Conservation (phyloP, 1,140 invertebrate species). For the Callitettix versicolor region DNA sequence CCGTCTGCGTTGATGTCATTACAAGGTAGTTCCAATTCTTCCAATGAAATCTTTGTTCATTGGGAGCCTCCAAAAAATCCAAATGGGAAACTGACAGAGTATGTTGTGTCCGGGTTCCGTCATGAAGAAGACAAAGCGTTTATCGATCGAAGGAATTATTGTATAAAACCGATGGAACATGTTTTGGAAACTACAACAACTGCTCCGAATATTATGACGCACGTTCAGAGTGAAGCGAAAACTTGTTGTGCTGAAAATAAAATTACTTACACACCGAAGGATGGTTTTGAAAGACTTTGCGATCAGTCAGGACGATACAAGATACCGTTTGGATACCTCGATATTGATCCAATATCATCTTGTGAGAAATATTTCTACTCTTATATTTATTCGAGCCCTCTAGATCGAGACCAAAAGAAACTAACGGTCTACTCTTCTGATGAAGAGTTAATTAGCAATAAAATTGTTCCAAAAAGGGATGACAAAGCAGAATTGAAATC, state of each 20-base stretch:
- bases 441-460: neutral
- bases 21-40: conserved; percentile 40
- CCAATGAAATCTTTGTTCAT: conserved; percentile 50
- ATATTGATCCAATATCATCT: neutral
- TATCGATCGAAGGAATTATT: conserved; percentile 22
- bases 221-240: conserved; percentile 7
- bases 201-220: conserved; percentile 15
- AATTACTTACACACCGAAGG: conserved; percentile 3
- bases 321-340: neutral
- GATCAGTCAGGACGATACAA: neutral
- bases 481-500: neutral
- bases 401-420: neutral
- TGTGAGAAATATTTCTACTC: conserved; percentile 7
- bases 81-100: conserved; percentile 74
- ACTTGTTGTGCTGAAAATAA: conserved; percentile 6
- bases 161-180: conserved; percentile 12
- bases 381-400: neutral
- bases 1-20: conserved; percentile 54
- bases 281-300: neutral
- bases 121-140: conserved; percentile 25
- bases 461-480: neutral
- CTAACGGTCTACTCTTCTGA: neutral
- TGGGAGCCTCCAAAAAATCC: conserved; percentile 66
- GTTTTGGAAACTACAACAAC: neutral
- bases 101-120: conserved; percentile 54